Evolutionary conservation across 1,140 invertebrate species (phyloP), one percentile per base, ranked within the genome.

Genomic region (Caenorhabditis remanei): DNA sequence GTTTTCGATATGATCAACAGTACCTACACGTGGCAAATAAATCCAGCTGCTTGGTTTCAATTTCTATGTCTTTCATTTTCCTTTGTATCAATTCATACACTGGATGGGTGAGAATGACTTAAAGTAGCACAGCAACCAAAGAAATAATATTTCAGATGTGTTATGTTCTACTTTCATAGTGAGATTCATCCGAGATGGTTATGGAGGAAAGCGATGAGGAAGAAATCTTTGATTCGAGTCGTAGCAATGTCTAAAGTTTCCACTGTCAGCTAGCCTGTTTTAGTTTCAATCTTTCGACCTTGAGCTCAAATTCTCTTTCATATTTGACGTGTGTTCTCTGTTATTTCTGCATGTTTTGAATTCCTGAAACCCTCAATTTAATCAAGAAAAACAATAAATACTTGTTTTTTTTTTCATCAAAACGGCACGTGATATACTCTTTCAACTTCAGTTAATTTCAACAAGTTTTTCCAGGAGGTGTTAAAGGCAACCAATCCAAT

Each of bases 121-220:
- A 3, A 19, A 16, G 46, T 8, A n/a, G 8, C 1, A 5, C 19
- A n/a, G 4, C 19, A n/a, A 24, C 9, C 16, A 8, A 16, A n/a
- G 19, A 43, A 43, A 19, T 6, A 40, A 1, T 11, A 4, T 75
- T 79, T 50, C 46, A 79, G 71, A 24, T 79, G 32, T 50, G 71
- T 79, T 8, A 79, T 79, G 71, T 79, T 79, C 46, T 79, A 79
- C n/a, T 79, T 79, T 50, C 71, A 79, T n/a, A 79, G 21, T 24
- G 71, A 79, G 41, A 16, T 79, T n/a, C 71, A 79, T 50, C 71
- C 71, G 4, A 79, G 19, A 24, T 79, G 46, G 46, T 19, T 79
- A n/a, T 79, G 71, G 71, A 48, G 71, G 14, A 71, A 43, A 8
- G 65, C 65, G 11, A 53, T 79, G 46, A 79, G 46, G 46, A 79